phyloP scores from a whole-genome alignment of 2,113 vertebrate species.

The Amblyornis subalaris region DNA sequence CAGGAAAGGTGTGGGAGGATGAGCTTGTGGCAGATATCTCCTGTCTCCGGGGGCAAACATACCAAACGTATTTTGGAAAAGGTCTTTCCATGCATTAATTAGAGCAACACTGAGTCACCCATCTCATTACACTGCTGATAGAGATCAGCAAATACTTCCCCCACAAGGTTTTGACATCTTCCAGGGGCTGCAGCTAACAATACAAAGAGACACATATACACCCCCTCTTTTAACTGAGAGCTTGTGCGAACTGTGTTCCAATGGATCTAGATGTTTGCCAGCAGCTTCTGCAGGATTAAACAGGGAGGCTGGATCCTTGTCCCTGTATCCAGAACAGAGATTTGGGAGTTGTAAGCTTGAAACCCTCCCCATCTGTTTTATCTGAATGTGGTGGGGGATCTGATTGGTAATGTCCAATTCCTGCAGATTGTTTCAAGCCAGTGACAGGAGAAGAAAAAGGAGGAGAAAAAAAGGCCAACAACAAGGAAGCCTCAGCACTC shows the following conservation, averaged over 20 bases:
- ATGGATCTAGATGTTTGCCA: neutral
- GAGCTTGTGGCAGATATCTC: neutral
- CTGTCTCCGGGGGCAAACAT: constrained; percentile 6
- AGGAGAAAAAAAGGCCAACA: no score
- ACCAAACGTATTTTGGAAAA: constrained; percentile 25
- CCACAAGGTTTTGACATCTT: neutral
- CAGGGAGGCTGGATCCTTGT: neutral
- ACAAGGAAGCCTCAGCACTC: neutral
- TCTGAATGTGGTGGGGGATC: neutral
- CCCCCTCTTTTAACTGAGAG: neutral
- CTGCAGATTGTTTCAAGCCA: neutral
- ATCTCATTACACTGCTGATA: neutral
- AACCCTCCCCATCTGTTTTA: neutral
- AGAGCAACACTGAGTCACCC: constrained; percentile 32
- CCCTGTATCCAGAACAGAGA: neutral
- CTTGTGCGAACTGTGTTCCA: neutral
- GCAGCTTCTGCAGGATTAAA: neutral
- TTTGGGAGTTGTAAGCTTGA: neutral
- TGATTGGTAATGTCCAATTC: neutral
- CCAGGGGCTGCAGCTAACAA: neutral
- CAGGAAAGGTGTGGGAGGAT: constrained; percentile 10
- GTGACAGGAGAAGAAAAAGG: neutral
- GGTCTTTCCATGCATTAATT: constrained; percentile 21
- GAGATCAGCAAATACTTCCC: constrained; percentile 13
- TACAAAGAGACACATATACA: neutral